Conservation (phyloP, 2,888 invertebrate genomes). For the Gandaritis pyraliata region DNA sequence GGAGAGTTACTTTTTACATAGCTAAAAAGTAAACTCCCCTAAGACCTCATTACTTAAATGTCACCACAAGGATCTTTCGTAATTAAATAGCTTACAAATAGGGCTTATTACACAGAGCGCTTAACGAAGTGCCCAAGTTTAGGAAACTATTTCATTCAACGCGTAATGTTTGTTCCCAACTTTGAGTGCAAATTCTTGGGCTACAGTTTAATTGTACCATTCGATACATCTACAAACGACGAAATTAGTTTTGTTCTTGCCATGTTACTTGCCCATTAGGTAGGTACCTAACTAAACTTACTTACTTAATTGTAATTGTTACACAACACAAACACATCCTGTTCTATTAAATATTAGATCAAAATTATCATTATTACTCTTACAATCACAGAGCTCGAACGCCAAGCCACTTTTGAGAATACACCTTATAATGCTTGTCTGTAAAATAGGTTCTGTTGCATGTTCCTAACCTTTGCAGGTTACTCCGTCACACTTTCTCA, state of each 20-base stretch:
- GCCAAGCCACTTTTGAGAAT: too few relatives aligned
- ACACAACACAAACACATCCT: too few relatives aligned
- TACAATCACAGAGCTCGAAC: too few relatives aligned
- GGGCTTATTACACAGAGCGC: constrained; percentile 54
- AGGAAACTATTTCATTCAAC: constrained; percentile 61
- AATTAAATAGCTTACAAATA: constrained; percentile 48
- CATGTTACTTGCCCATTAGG: constrained; percentile 23
- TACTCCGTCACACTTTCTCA: too few relatives aligned
- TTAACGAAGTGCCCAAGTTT: constrained; percentile 53
- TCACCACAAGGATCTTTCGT: constrained; percentile 35
- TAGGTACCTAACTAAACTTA: neutral
- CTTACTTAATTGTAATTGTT: too few relatives aligned
- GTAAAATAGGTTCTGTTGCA: too few relatives aligned
- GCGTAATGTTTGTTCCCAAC: constrained; percentile 54
- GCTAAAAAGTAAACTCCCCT: neutral
- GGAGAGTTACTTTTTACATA: too few relatives aligned
- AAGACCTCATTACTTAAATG: constrained; percentile 32
- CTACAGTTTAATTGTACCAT: constrained; percentile 50
- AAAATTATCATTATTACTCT: too few relatives aligned
- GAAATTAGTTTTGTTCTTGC: constrained; percentile 45
- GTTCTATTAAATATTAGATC: too few relatives aligned
- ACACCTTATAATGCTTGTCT: too few relatives aligned
- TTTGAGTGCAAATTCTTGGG: constrained; percentile 55
- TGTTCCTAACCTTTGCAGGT: too few relatives aligned
- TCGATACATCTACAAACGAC: constrained; percentile 46